A percentile compares a stretch with the other conserved stretches of the same genome.
These are phyloP conservation scores for Choristoneura rosaceana DNA, from an alignment of 2,888 invertebrate species.

Conservation along the genomic window DNA sequence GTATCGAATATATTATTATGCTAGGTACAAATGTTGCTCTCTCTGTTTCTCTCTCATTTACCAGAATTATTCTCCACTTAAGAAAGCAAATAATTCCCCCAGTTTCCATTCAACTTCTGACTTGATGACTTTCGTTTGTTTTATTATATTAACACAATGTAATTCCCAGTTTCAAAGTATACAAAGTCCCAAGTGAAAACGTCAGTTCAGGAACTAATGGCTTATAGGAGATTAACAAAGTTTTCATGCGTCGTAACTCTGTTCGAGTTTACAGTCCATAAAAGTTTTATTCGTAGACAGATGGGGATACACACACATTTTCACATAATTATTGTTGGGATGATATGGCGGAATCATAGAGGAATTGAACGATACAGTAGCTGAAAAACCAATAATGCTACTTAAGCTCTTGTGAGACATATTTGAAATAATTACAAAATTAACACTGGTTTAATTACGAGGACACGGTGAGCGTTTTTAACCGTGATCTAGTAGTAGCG, in stretches of 20 bases:
- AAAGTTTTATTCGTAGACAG: slow-evolving; percentile 18
- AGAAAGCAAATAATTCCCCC: neutral
- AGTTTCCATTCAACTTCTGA: neutral
- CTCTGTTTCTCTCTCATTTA: neutral
- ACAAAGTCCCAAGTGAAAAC: slow-evolving; percentile 15
- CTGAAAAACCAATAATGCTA: no score
- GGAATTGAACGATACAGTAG: no score
- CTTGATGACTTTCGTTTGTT: neutral
- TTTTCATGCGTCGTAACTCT: slow-evolving; percentile 23
- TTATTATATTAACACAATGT: slow-evolving; percentile 17
- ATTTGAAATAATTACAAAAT: no score
- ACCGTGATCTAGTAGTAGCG: no score
- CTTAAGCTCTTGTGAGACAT: no score
- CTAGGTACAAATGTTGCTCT: no score
- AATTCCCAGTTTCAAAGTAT: slow-evolving; percentile 5
- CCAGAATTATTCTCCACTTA: neutral
- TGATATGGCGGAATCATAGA: neutral
- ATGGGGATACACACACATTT: slow-evolving; percentile 8
- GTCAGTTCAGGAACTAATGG: slow-evolving; percentile 11
- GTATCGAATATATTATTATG: no score
- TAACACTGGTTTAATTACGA: no score
- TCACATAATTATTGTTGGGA: neutral
- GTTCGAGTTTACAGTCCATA: slow-evolving; percentile 18
- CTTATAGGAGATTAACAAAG: slow-evolving; percentile 29
- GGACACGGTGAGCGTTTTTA: no score